Percentiles rank a stretch among this genome's conserved stretches.
phyloP scores from a whole-genome alignment of 2,113 vertebrate species.

The Beaufortia kweichowensis region DNA sequence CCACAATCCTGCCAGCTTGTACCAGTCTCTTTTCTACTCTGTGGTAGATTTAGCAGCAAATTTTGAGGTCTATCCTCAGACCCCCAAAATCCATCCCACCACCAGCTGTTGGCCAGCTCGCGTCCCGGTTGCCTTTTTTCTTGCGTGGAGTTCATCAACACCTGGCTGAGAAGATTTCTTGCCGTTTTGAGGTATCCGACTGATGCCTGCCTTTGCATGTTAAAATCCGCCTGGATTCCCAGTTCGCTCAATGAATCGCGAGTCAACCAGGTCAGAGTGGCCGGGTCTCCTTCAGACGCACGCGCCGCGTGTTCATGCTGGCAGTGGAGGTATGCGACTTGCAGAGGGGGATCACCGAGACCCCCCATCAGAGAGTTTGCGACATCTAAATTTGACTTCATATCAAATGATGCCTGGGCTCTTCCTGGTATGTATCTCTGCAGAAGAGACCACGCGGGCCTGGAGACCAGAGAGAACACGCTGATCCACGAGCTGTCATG shows the following conservation, averaged over 20 bases:
- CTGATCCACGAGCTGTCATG: conserved; percentile 69
- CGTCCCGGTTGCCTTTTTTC: conserved; percentile 36
- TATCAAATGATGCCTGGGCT: not conserved
- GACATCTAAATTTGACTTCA: conserved; percentile 36
- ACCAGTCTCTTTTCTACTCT: conserved; percentile 26
- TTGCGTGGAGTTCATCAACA: conserved; percentile 54
- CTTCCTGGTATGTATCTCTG: conserved; percentile 62
- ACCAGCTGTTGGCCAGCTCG: not conserved
- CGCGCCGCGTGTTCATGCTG: conserved; percentile 39
- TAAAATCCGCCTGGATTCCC: conserved; percentile 48
- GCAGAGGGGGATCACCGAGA: conserved; percentile 54
- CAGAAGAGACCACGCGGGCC: conserved; percentile 67
- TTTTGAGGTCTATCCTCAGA: conserved; percentile 34
- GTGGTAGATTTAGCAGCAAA: conserved; percentile 33
- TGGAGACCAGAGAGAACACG: conserved; percentile 65
- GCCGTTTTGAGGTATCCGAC: conserved; percentile 19
- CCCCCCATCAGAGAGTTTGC: conserved; percentile 53
- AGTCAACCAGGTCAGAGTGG: conserved; percentile 56
- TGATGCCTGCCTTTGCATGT: conserved; percentile 38
- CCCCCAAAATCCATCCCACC: conserved; percentile 64
- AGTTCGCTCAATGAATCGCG: conserved; percentile 59
- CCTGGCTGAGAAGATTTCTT: conserved; percentile 57
- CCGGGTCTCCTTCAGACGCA: not conserved
- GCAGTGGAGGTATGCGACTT: conserved; percentile 53
- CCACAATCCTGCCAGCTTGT: conserved; percentile 35